Percentiles rank a stretch among this genome's conserved stretches.
phyloP scores from a whole-genome alignment of 2,888 invertebrate species.

The Athalia circularis region DNA sequence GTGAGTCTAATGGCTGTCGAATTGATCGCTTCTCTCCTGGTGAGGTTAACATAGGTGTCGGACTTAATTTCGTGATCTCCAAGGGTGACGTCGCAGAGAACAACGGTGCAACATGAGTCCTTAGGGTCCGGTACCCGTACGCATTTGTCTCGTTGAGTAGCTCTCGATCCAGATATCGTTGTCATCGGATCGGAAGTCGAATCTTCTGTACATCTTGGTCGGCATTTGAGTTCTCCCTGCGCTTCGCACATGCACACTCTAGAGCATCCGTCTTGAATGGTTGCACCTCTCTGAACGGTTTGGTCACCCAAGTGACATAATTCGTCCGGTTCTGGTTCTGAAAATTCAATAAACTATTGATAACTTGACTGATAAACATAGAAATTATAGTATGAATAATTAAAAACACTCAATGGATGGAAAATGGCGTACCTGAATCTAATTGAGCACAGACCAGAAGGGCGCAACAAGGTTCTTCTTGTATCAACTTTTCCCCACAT shows the following conservation, averaged over 20 bases:
- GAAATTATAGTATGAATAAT: neutral
- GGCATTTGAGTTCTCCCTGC: conserved; percentile 84
- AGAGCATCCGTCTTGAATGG: conserved; percentile 87
- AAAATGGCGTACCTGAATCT: conserved; percentile 74
- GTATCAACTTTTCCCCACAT: conserved; percentile 83
- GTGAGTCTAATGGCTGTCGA: conserved; percentile 70
- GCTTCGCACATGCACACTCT: conserved; percentile 86
- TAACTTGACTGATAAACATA: neutral
- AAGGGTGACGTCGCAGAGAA: conserved; percentile 89
- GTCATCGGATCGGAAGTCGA: neutral
- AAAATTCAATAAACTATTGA: conserved; percentile 9
- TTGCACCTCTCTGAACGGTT: conserved; percentile 83
- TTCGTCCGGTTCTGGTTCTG: conserved; percentile 73
- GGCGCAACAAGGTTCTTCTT: conserved; percentile 84
- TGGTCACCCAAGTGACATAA: conserved; percentile 82
- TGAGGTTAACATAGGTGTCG: conserved; percentile 67
- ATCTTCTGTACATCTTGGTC: conserved; percentile 78
- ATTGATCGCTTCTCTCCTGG: conserved; percentile 69
- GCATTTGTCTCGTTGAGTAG: conserved; percentile 81
- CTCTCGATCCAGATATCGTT: conserved; percentile 60
- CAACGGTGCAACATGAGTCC: conserved; percentile 89
- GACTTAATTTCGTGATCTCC: conserved; percentile 81
- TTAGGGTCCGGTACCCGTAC: conserved; percentile 88
- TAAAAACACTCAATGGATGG: neutral
- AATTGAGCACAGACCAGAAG: conserved; percentile 81